phyloP scores from a whole-genome alignment of 2,888 invertebrate genomes.

The Cactoblastis cactorum region DNA sequence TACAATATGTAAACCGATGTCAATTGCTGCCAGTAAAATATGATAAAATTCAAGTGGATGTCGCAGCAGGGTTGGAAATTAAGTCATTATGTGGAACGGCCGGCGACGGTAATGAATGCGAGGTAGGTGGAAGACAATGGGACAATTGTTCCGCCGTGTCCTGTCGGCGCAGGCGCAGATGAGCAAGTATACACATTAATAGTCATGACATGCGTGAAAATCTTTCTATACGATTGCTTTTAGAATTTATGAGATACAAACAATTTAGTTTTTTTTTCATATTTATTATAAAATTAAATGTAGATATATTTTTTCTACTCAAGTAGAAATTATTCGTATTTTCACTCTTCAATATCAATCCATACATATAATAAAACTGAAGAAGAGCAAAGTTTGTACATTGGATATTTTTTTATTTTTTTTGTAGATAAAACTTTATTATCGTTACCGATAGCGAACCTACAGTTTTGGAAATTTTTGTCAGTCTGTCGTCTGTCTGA shows the following conservation, averaged over 20 bases:
- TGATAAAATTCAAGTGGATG: constrained; percentile 16
- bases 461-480: too few species aligned
- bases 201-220: constrained; percentile 8
- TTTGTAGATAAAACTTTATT: too few species aligned
- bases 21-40: constrained; percentile 12
- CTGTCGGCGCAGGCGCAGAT: constrained; percentile 29
- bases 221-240: constrained; percentile 6
- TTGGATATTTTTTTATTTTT: too few species aligned
- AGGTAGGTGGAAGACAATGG: constrained; percentile 50
- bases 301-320: too few species aligned
- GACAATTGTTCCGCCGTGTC: constrained; percentile 43
- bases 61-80: constrained; percentile 39
- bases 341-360: too few species aligned
- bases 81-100: constrained; percentile 51
- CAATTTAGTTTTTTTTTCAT: too few species aligned
- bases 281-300: too few species aligned
- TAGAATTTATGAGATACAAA: neutral
- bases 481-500: too few species aligned
- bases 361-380: too few species aligned
- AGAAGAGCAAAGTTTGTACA: too few species aligned
- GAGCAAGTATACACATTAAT: constrained; percentile 5
- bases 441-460: too few species aligned
- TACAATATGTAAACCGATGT: constrained; percentile 8
- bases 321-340: too few species aligned
- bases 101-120: constrained; percentile 55